phyloP scores from a whole-genome alignment of 2,113 vertebrate species.

The Perca schrenkii region DNA sequence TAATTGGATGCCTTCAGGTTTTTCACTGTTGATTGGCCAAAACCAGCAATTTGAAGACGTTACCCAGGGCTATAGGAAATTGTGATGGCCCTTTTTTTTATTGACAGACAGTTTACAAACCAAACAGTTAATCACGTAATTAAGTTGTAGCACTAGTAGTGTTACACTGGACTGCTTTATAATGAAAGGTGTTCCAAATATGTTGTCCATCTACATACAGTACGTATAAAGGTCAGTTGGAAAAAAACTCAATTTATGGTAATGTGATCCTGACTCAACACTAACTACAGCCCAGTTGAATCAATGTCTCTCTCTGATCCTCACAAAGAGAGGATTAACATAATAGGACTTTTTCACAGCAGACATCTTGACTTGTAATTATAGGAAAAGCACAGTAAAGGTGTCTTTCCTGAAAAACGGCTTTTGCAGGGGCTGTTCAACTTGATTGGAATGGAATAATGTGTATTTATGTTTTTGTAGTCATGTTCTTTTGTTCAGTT shows the following conservation, averaged over 20 bases:
- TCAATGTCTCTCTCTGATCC: slow-evolving; percentile 12
- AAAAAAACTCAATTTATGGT: neutral
- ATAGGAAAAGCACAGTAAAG: neutral
- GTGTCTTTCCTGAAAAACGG: neutral
- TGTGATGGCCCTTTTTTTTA: neutral
- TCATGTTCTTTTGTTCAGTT: slow-evolving; percentile 78
- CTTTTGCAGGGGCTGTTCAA: neutral
- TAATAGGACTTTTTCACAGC: neutral
- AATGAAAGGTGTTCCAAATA: neutral
- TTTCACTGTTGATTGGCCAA: neutral
- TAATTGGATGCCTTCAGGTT: neutral
- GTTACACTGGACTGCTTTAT: neutral
- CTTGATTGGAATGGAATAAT: neutral
- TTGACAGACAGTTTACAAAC: neutral
- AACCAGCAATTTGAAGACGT: neutral
- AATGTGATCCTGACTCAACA: neutral
- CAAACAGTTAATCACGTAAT: neutral
- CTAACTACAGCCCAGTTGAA: slow-evolving; percentile 16
- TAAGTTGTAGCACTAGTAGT: neutral
- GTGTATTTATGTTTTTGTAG: neutral
- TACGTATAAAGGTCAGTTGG: neutral
- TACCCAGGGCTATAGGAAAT: neutral
- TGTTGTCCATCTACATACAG: neutral
- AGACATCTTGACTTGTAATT: neutral
- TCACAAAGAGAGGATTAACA: neutral